Percentiles rank a stretch among this genome's conserved stretches.
Conservation (phyloP, 2,113 vertebrate species). For the Sclerurus mexicanus region DNA sequence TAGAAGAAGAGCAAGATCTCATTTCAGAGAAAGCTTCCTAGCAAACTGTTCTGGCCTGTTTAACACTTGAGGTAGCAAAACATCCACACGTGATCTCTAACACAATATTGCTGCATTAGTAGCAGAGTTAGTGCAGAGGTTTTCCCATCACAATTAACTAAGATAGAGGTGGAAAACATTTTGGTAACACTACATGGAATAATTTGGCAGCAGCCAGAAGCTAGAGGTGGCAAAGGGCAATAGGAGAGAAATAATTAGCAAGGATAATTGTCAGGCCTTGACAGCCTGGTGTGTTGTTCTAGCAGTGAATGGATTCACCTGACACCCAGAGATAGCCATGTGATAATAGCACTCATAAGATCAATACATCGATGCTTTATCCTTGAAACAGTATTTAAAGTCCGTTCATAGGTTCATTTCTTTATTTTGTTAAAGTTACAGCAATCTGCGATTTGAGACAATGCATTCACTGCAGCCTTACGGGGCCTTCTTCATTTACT, state of each 20-base stretch:
- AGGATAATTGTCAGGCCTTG: slow-evolving; percentile 22
- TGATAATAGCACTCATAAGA: slow-evolving; percentile 50
- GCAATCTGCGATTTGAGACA: slow-evolving; percentile 38
- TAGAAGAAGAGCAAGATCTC: not conserved
- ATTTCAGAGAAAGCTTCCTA: not conserved
- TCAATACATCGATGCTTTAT: slow-evolving; percentile 52
- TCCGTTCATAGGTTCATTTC: slow-evolving; percentile 24
- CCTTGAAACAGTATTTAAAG: slow-evolving; percentile 55
- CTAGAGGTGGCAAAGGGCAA: not conserved
- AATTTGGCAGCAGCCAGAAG: not conserved
- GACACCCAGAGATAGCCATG: slow-evolving; percentile 33
- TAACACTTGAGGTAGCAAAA: not conserved
- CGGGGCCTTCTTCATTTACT: not conserved
- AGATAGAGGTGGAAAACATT: not conserved
- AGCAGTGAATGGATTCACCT: slow-evolving; percentile 22
- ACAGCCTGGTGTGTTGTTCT: not conserved
- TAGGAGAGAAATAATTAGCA: slow-evolving; percentile 40
- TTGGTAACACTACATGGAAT: not conserved
- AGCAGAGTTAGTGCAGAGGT: not conserved
- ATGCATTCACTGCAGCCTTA: slow-evolving; percentile 22
- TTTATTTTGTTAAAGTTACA: slow-evolving; percentile 28
- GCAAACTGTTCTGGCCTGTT: not conserved
- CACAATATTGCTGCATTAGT: not conserved
- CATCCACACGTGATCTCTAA: not conserved
- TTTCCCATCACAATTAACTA: not conserved